Percentiles rank a stretch among this genome's conserved stretches.
phyloP scores from a whole-genome alignment of 2,113 vertebrate species.

The Nesoenas mayeri region DNA sequence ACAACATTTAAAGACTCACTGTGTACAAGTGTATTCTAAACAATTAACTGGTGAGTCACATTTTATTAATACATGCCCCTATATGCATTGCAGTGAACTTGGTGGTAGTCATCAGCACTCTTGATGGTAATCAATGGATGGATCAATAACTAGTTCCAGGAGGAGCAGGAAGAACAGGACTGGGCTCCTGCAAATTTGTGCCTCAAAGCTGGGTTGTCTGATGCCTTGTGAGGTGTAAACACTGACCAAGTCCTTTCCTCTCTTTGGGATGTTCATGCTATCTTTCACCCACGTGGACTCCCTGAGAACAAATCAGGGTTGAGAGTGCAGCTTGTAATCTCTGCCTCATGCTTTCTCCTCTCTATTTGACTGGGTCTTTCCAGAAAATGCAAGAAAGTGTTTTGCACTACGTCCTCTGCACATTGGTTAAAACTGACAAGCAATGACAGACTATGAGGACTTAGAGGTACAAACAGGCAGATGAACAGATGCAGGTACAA shows the following conservation, averaged over 20 bases:
- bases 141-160: background rate
- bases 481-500: background rate
- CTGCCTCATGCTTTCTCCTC: background rate
- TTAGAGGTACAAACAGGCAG: background rate
- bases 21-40: background rate
- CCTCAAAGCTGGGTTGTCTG: background rate
- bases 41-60: background rate
- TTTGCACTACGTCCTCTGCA: background rate
- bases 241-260: background rate
- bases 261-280: background rate
- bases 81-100: rapidly evolving
- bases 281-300: background rate
- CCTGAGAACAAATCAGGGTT: background rate
- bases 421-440: background rate
- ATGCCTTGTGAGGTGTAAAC: background rate
- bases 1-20: background rate
- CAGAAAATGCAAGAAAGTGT: background rate
- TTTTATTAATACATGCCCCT: background rate
- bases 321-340: background rate
- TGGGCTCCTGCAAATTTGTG: background rate
- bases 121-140: background rate
- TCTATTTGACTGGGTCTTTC: background rate
- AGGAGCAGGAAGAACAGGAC: background rate
- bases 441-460: background rate
- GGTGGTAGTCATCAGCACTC: background rate